Percentiles rank a stretch among this genome's conserved stretches.
Conservation (phyloP, 92 coral and sea anemone species). For the Zoanthus sansibaricus region DNA sequence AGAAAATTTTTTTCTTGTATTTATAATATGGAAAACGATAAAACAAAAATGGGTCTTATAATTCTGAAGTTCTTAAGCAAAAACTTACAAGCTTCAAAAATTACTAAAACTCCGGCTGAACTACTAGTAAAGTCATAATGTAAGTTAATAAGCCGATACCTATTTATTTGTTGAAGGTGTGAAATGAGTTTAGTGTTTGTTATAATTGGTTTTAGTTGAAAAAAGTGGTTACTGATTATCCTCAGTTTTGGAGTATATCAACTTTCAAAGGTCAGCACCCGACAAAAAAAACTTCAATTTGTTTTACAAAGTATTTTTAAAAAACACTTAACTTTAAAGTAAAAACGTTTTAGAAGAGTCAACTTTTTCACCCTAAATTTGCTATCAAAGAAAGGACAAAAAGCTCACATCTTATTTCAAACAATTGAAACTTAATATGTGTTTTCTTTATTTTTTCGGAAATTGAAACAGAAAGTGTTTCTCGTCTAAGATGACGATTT, state of each 20-base stretch:
- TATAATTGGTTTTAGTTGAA: background rate
- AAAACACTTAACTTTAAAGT: background rate
- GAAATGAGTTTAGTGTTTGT: background rate
- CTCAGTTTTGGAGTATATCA: background rate
- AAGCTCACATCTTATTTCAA: too few relatives aligned
- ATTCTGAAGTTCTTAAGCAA: too few relatives aligned
- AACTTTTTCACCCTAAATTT: too few relatives aligned
- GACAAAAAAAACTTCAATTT: background rate
- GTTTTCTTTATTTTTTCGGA: too few relatives aligned
- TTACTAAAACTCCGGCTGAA: background rate
- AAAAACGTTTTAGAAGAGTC: background rate
- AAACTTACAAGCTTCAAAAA: too few relatives aligned
- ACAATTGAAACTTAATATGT: too few relatives aligned
- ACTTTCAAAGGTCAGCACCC: background rate
- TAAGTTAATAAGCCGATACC: background rate
- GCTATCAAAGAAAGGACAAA: too few relatives aligned
- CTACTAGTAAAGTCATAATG: background rate
- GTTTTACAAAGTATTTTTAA: background rate
- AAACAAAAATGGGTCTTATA: background rate
- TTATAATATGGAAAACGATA: background rate
- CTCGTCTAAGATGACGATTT: too few relatives aligned
- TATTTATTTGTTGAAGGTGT: slow-evolving; percentile 2
- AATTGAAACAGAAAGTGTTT: too few relatives aligned
- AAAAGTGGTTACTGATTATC: background rate
- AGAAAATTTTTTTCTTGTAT: background rate